These are phyloP conservation scores for Pandemis heparana DNA, from an alignment of 2,888 invertebrate genomes.

Conservation along the genomic window DNA sequence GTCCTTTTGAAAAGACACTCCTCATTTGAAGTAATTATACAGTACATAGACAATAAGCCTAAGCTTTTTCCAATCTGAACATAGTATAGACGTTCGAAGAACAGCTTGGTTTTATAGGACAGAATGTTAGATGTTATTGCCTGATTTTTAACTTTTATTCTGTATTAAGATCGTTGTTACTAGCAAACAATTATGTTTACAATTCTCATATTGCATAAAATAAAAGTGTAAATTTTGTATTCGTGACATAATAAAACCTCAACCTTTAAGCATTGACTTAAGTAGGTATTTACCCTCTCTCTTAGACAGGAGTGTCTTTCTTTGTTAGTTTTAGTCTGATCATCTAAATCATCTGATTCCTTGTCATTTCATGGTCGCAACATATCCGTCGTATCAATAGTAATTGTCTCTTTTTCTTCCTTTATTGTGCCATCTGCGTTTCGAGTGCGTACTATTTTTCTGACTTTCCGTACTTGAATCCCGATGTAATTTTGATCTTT, in stretches of 20 bases:
- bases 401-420: constrained; percentile 59
- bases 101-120: neutral
- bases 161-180: neutral
- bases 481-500: neutral
- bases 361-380: neutral
- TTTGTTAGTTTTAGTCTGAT: neutral
- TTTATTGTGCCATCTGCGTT: constrained; percentile 58
- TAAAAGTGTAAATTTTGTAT: too few relatives aligned
- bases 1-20: too few relatives aligned
- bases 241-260: too few relatives aligned
- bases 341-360: neutral
- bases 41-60: neutral
- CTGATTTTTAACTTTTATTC: too few relatives aligned
- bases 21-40: neutral
- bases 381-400: neutral
- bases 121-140: too few relatives aligned
- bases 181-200: neutral
- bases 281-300: neutral
- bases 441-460: constrained; percentile 54
- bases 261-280: neutral
- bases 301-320: neutral
- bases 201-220: neutral
- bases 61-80: neutral
- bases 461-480: constrained; percentile 54
- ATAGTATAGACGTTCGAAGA: neutral